These are phyloP conservation scores for Cygnus olor DNA, from an alignment of 2,797 vertebrate species.

Conservation along the genomic window DNA sequence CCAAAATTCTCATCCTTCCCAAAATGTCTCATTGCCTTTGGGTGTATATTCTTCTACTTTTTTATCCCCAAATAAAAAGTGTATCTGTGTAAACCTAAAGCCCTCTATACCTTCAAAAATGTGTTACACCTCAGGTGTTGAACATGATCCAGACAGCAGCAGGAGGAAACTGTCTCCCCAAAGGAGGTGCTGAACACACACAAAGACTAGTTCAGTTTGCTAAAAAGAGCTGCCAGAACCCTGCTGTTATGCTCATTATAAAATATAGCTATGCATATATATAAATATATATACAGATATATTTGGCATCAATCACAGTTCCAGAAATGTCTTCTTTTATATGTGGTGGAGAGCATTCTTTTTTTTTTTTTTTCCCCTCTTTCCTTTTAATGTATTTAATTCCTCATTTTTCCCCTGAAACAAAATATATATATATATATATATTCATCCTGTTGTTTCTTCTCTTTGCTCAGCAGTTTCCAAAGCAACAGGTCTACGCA, in stretches of 20 bases:
- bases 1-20: neutral
- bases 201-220: neutral
- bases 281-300: neutral
- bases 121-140: neutral
- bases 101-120: neutral
- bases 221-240: neutral
- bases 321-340: neutral
- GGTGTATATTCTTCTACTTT: neutral
- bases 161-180: neutral
- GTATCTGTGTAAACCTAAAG: neutral
- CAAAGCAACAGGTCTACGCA: neutral
- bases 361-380: neutral
- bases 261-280: neutral
- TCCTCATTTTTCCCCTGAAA: neutral
- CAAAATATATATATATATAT: neutral
- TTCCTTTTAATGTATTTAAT: neutral
- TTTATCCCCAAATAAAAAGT: neutral
- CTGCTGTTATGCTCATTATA: neutral
- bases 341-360: neutral
- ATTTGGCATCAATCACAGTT: neutral
- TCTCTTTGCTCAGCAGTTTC: slow-evolving; percentile 5
- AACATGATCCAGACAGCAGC: neutral
- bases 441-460: neutral
- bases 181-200: neutral
- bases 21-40: neutral